Conservation (phyloP, 2,888 invertebrate species). For the Euplexia lucipara region DNA sequence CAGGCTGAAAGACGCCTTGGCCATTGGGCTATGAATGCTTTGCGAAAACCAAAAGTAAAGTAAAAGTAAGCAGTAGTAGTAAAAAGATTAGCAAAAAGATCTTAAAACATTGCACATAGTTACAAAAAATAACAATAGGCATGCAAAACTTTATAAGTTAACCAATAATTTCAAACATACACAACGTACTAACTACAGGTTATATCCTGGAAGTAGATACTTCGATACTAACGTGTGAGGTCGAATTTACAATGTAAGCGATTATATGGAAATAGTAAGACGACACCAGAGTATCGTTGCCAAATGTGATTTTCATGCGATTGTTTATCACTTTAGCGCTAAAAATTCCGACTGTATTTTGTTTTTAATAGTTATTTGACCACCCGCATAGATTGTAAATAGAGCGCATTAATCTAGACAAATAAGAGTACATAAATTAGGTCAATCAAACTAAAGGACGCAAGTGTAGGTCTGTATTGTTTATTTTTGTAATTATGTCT, state of each 20-base stretch:
- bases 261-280: slow-evolving; percentile 56
- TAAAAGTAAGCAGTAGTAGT: no score
- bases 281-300: slow-evolving; percentile 56
- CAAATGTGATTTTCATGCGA: slow-evolving; percentile 60
- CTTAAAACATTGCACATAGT: not conserved
- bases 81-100: no score
- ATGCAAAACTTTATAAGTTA: not conserved
- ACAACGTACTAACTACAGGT: not conserved
- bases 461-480: slow-evolving; percentile 1
- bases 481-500: slow-evolving; percentile 19
- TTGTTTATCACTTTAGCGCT: slow-evolving; percentile 40
- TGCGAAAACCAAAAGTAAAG: no score
- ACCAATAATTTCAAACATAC: slow-evolving; percentile 17
- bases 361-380: slow-evolving; percentile 35
- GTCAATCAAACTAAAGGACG: slow-evolving; percentile 41
- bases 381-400: slow-evolving; percentile 48
- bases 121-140: not conserved
- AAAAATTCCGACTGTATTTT: slow-evolving; percentile 41
- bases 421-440: slow-evolving; percentile 31
- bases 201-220: slow-evolving; percentile 6
- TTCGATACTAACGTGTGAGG: slow-evolving; percentile 43
- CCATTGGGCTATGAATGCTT: no score
- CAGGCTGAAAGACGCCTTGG: no score
- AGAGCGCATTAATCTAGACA: slow-evolving; percentile 17
- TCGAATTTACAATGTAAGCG: slow-evolving; percentile 54